These are phyloP conservation scores for Hypothenemus hampei DNA, from an alignment of 1,140 invertebrate species.

Conservation along the genomic window DNA sequence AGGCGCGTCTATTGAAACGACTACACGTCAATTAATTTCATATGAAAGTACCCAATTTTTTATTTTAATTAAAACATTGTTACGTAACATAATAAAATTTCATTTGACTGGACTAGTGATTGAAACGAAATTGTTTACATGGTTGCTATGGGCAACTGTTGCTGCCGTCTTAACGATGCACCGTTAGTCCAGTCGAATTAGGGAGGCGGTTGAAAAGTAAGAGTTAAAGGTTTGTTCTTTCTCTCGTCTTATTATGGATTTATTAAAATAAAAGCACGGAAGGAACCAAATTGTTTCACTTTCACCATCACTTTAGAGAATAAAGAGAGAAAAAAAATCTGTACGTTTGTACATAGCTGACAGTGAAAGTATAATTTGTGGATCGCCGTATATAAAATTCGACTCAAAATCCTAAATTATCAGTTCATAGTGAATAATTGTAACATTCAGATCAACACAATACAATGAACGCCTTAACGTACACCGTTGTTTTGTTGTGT, in stretches of 20 bases:
- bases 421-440: background rate
- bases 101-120: background rate
- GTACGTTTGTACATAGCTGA: no score
- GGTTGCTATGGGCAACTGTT: background rate
- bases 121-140: background rate
- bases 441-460: no score
- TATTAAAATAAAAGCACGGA: slow-evolving; percentile 4
- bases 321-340: no score
- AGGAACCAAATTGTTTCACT: slow-evolving; percentile 14
- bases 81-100: background rate
- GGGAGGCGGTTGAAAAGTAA: background rate
- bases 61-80: background rate
- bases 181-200: background rate
- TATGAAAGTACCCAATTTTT: no score
- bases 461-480: background rate
- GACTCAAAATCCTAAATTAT: background rate
- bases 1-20: background rate
- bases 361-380: slow-evolving; percentile 1
- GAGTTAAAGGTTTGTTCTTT: background rate
- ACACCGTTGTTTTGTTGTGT: background rate
- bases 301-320: slow-evolving; percentile 16
- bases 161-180: background rate
- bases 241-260: background rate
- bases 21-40: background rate
- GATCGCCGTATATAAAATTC: slow-evolving; percentile 2